These are phyloP conservation scores for Eciton burchellii DNA, from an alignment of 1,140 invertebrate species.

Conservation along the genomic window DNA sequence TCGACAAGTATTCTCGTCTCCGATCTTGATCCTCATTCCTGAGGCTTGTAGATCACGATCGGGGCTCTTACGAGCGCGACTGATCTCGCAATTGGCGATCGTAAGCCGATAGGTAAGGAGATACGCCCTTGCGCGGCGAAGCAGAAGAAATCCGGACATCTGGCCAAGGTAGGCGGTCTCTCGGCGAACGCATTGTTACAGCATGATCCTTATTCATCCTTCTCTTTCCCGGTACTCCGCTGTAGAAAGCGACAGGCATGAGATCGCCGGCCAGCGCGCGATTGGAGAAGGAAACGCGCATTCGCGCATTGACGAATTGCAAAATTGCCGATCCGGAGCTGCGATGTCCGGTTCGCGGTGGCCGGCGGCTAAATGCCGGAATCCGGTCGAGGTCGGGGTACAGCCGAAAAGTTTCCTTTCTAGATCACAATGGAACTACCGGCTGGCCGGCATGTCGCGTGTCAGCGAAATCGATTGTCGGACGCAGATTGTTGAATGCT, in stretches of 20 bases:
- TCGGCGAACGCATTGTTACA: conserved; percentile 36
- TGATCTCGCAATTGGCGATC: background rate
- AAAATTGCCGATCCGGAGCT: conserved; percentile 15
- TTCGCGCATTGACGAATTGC: conserved; percentile 6
- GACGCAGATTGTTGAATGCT: conserved; percentile 10
- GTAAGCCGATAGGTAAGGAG: no score
- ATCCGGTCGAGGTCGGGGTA: conserved; percentile 30
- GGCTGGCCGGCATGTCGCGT: background rate
- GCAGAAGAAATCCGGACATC: background rate
- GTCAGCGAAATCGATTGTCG: conserved; percentile 21
- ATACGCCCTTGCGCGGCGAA: background rate
- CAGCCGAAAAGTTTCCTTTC: conserved; percentile 33
- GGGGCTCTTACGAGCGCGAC: background rate
- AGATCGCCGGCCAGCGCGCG: no score
- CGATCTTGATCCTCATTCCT: background rate
- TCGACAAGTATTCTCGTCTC: conserved; percentile 25
- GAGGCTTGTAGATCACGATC: no score
- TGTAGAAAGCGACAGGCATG: conserved; percentile 56
- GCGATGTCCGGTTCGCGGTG: background rate
- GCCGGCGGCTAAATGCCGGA: conserved; percentile 10
- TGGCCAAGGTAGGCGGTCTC: conserved; percentile 20
- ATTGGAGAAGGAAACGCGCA: conserved; percentile 13
- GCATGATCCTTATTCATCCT: conserved; percentile 14
- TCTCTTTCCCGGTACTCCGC: conserved; percentile 18
- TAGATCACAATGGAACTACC: conserved; percentile 13